Evolutionary conservation across 2,888 invertebrate species (phyloP).

Genomic region (Sinotaia quadrata): DNA sequence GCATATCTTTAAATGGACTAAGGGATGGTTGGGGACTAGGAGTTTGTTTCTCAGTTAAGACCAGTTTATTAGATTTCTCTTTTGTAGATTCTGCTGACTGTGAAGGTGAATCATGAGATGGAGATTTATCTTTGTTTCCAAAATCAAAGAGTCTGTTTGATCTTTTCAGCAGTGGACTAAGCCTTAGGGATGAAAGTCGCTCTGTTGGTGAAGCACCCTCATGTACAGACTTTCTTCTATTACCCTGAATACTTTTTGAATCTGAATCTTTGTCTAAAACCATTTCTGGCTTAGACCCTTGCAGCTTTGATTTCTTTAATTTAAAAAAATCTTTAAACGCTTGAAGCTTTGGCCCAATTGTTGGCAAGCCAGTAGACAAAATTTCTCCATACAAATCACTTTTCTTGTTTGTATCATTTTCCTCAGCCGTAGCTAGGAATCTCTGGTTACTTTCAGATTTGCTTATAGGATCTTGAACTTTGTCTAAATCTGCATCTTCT

Average conservation of each 20-base stretch:
- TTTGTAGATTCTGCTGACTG: neutral
- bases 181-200: conserved; percentile 14
- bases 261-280: neutral
- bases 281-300: conserved; percentile 7
- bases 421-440: no score
- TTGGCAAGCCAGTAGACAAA: conserved; percentile 8
- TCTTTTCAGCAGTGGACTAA: conserved; percentile 17
- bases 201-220: conserved; percentile 3
- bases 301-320: conserved; percentile 14
- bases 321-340: conserved; percentile 17
- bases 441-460: no score
- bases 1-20: conserved; percentile 18
- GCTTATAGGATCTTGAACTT: no score
- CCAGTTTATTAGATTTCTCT: no score
- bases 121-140: neutral
- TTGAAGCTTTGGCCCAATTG: conserved; percentile 6
- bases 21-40: conserved; percentile 17
- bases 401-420: no score
- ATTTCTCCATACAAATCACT: conserved; percentile 23
- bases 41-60: conserved; percentile 7
- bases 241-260: conserved; percentile 10
- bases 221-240: neutral
- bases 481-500: no score
- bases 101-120: neutral
- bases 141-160: conserved; percentile 3